These are phyloP conservation scores for Schizopygopsis pylzovi DNA, from an alignment of 2,797 vertebrate genomes.

Conservation along the genomic window DNA sequence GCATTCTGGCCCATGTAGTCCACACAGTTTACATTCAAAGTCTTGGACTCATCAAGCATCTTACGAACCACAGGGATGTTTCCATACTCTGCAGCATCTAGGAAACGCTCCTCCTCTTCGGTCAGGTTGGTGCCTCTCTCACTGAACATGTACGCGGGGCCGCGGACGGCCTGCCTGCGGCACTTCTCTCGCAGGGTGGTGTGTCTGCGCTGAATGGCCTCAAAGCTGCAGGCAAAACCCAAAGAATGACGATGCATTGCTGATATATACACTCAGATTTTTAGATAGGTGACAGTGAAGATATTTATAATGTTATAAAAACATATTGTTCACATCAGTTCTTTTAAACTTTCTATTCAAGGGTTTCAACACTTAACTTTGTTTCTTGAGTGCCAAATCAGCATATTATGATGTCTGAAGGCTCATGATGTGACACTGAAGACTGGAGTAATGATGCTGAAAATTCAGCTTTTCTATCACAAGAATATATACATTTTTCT, in stretches of 20 bases:
- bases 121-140: constrained; percentile 85
- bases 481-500: too few relatives aligned
- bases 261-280: background rate
- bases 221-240: constrained; percentile 57
- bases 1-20: constrained; percentile 89
- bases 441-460: too few relatives aligned
- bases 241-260: background rate
- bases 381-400: background rate
- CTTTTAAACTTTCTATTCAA: background rate
- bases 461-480: too few relatives aligned
- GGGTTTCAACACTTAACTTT: background rate
- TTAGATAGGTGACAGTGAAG: background rate
- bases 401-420: background rate
- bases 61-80: constrained; percentile 87
- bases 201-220: constrained; percentile 82
- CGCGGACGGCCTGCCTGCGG: constrained; percentile 81
- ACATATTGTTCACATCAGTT: background rate
- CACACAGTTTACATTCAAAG: constrained; percentile 85
- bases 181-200: constrained; percentile 85
- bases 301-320: background rate
- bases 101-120: constrained; percentile 82
- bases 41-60: constrained; percentile 88
- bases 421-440: too few relatives aligned
- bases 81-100: constrained; percentile 85
- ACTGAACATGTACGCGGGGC: constrained; percentile 88